Conservation (phyloP, 2,797 vertebrate genomes). For the Brachymystax lenok region DNA sequence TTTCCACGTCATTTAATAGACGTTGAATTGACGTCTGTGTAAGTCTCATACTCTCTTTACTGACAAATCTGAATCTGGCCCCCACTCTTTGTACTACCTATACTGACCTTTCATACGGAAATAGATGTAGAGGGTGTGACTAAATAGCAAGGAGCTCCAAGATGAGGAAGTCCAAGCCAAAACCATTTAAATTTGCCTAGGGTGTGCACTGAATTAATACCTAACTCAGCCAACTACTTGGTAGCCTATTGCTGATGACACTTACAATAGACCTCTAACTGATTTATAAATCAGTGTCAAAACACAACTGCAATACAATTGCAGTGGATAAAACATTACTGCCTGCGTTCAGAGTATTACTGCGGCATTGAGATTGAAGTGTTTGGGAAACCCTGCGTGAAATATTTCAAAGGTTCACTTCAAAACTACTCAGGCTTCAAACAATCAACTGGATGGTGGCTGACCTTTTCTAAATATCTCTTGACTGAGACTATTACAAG, state of each 20-base stretch:
- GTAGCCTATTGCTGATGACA: slow-evolving; percentile 40
- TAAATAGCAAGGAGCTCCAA: neutral
- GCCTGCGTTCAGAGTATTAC: neutral
- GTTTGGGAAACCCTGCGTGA: neutral
- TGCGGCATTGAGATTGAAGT: neutral
- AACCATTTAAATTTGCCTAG: slow-evolving; percentile 42
- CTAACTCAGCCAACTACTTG: slow-evolving; percentile 23
- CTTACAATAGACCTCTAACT: slow-evolving; percentile 9
- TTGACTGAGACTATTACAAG: neutral
- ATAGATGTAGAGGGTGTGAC: slow-evolving; percentile 35
- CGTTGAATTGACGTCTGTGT: no score
- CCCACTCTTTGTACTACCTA: neutral
- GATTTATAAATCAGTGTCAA: slow-evolving; percentile 12
- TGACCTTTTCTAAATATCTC: neutral
- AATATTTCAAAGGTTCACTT: neutral
- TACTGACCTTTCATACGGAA: slow-evolving; percentile 17
- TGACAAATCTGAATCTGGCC: slow-evolving; percentile 5
- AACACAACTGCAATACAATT: neutral
- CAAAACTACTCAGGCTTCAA: neutral
- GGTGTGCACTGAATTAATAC: slow-evolving; percentile 35
- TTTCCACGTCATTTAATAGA: no score
- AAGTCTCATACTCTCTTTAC: no score
- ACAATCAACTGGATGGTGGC: neutral
- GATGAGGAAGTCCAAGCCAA: neutral
- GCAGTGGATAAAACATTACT: neutral